Evolutionary conservation across 2,888 invertebrate genomes (phyloP), one percentile per base, ranked within the genome.

Genomic region (Liodrosophila aerea): DNA sequence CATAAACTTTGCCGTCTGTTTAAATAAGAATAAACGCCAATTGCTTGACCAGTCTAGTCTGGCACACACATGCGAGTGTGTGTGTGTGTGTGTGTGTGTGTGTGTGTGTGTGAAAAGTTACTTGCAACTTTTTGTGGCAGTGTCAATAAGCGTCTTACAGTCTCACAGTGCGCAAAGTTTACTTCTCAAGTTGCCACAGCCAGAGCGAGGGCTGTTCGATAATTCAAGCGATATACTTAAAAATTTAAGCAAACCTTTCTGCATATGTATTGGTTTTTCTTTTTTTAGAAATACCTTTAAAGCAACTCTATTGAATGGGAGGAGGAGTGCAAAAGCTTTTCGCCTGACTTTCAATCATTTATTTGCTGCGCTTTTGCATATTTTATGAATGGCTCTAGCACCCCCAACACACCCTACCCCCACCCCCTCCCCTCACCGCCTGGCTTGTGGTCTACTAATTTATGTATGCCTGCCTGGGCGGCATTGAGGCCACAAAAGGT

Each of bases 71-170:
- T 34, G 3, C 11, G 34, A 11, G 33, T 40, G 40, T 45, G 37
- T 45, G 29, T 37, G 34, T 43, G n/a, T 30, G 33, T 15, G 13
- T 27, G 18, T 47, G 9, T 1, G 2, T 31, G 30, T 12, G 15
- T 37, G 31, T 39, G 27, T 18, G 40, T 34, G 39, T 36, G 37
- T 54, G 13, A 33, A 51, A 70, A 67, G 54, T 72, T 60, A 36
- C 59, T 58, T 45, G 45, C 63, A 65, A 75, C 56, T 81, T 64
- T n/a, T 64, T 54, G 43, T 36, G 53, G 49, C 66, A 61, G 46
- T 85, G 85, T 83, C 83, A 73, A 73, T 83, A 80, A 85, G 83
- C 67, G 57, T 64, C 76, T 73, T 83, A 76, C 70, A 85, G 73
- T 5, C 22, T n/a, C 36, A 59, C 34, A 73, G 58, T 65, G 61